Conservation (phyloP, 2,888 invertebrate genomes). For the Drosophila neoperkinsi region DNA sequence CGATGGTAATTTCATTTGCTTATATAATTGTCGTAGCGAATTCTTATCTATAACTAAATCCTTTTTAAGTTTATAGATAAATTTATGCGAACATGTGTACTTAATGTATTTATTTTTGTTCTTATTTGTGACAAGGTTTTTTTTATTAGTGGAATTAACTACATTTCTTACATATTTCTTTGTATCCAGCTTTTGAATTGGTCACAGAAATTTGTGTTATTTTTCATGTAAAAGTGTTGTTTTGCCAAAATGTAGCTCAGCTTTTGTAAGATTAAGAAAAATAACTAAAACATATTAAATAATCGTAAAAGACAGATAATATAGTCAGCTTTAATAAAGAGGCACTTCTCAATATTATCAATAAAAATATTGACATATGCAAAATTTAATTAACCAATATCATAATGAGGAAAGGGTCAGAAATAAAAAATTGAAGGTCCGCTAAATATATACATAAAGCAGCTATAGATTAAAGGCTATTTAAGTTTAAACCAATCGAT, state of each 20-base stretch:
- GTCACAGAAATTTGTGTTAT: background rate
- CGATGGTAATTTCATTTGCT: background rate
- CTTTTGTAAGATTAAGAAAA: background rate
- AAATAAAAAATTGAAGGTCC: no score
- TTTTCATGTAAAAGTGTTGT: background rate
- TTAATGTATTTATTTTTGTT: background rate
- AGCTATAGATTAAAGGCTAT: background rate
- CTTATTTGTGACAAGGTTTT: background rate
- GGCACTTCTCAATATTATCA: background rate
- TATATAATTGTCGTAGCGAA: background rate
- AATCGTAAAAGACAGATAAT: background rate
- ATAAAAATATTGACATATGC: background rate
- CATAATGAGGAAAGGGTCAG: background rate
- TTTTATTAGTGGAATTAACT: background rate
- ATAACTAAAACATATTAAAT: background rate
- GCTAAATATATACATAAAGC: background rate
- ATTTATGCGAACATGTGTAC: background rate
- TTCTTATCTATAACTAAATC: constrained; percentile 3
- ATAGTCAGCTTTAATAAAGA: no score
- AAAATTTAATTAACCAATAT: accelerated
- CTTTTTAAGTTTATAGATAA: constrained; percentile 4
- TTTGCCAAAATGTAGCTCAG: background rate
- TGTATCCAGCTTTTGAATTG: background rate
- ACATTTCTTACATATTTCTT: background rate
- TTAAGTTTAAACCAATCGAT: background rate